phyloP scores from a whole-genome alignment of 2,113 vertebrate species.

The Anarrhichthys ocellatus region DNA sequence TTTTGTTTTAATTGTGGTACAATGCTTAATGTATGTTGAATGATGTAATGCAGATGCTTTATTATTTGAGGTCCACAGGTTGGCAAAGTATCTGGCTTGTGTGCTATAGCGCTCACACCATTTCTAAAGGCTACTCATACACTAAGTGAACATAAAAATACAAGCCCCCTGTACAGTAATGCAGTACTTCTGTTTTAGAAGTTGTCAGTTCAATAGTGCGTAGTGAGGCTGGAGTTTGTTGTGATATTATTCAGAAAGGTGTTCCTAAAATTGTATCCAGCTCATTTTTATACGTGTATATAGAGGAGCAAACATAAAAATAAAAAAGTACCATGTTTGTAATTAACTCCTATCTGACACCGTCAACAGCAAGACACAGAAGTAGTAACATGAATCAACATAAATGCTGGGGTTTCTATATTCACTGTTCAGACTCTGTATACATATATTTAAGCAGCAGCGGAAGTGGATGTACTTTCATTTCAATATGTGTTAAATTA shows the following conservation, averaged over 20 bases:
- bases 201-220: background rate
- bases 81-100: conserved; percentile 7
- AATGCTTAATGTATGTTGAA: conserved; percentile 1
- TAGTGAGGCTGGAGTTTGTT: conserved; percentile 2
- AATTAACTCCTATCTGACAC: background rate
- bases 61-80: conserved; percentile 13
- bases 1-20: conserved; percentile 14
- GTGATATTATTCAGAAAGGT: background rate
- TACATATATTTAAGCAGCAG: background rate
- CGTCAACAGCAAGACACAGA: background rate
- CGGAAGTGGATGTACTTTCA: background rate
- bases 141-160: conserved; percentile 10
- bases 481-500: background rate
- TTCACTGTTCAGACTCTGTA: background rate
- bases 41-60: background rate
- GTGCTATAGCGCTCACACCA: background rate
- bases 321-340: background rate
- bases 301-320: background rate
- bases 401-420: background rate
- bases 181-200: background rate
- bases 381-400: background rate
- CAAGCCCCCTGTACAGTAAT: background rate
- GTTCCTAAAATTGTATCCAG: background rate
- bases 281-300: background rate
- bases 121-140: conserved; percentile 8